Evolutionary conservation across 2,113 vertebrate genomes (phyloP), one percentile per base, ranked within the genome.

Genomic region (Sphyrna mokarran): DNA sequence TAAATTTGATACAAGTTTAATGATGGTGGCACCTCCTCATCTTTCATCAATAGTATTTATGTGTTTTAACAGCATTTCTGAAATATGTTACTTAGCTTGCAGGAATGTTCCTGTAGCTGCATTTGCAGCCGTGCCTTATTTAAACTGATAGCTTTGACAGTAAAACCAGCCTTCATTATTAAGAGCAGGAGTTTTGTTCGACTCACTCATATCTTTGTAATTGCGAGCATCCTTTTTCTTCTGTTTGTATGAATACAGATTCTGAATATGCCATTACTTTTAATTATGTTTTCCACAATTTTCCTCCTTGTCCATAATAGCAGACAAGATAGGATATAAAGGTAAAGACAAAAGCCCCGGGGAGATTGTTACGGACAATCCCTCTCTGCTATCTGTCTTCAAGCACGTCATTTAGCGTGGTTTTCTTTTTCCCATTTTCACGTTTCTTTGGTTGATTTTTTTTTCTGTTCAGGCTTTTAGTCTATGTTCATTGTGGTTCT

Each of bases 381-480:
- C 98, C 98, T 98, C 97, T 98, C 97, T 96, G 98, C 98, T 98
- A 97, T 98, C 97, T 99, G 98, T 99, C 98, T 99, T 98, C 98
- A 98, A 99, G 99, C 99, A 99, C 99, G 98, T 98, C 98, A 98
- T 99, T 95, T 97, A 98, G 98, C 98, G 98, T 99, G 98, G 99
- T 98, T 98, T 98, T 98, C 98, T 99, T 99, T 98, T 99, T 98
- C 98, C 9, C 8, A 97, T 98, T 98, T 95, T 95, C 97, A 98
- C 98, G 98, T 99, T 98, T 97, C 98, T 98, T 98, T 99, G 98
- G 98, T 98, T 98, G 10, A 29, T 43, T 69, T 70, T 26, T 69
- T 48, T 29, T 98, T 98, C 98, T 98, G 99, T 99, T 99, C 98
- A 98, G 98, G 99, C 98, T 98, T 97, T 98, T 66, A 7, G 58